Evolutionary conservation across 2,113 vertebrate genomes (phyloP), one percentile per base, ranked within the genome.

Genomic region (Syngnathoides biaculeatus): DNA sequence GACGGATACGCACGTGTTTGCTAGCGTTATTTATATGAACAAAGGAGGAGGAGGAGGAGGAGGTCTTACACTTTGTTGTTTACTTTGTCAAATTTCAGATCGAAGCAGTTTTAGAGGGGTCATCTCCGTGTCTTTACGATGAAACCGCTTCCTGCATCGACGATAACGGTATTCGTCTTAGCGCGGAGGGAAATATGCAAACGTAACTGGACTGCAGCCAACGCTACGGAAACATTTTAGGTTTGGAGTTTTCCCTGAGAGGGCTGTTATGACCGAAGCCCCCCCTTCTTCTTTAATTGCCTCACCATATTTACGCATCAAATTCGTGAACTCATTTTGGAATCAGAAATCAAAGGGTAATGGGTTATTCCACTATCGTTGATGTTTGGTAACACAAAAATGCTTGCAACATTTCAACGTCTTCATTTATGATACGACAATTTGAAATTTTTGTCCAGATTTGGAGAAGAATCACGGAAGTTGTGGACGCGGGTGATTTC

Each of bases 1-100:
- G 76, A 73, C 87, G 80, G 73, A 79, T 81, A 82, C 80, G 78
- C 84, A 86, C 81, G 78, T 85, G 88, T 82, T 89, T 89, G 82
- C 89, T 81, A 85, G 71, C 74, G 82, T 89, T 93, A 93, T 93
- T 93, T 92, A 93, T 92, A 90, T 76, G 67, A 83, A 85, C 85
- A 81, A 42, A 69, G n/a, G n/a, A n/a, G n/a, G n/a, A n/a, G n/a
- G 50, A 53, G 52, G 57, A 86, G 74, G 78, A 81, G 72, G 64
- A 61, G 71, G 64, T 68, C 62, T 67, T 71, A 61, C 71, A 73
- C 40, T 40, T 64, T 67, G 71, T 69, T 73, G 35, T 73, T 67
- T 56, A 72, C 78, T 80, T 84, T 79, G 78, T 84, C 85, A 81
- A 83, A 79, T 73, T 73, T 72, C 62, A 71, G 78, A 83, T 84